Conservation (phyloP, 2,797 vertebrate species). For the Galago senegalensis region DNA sequence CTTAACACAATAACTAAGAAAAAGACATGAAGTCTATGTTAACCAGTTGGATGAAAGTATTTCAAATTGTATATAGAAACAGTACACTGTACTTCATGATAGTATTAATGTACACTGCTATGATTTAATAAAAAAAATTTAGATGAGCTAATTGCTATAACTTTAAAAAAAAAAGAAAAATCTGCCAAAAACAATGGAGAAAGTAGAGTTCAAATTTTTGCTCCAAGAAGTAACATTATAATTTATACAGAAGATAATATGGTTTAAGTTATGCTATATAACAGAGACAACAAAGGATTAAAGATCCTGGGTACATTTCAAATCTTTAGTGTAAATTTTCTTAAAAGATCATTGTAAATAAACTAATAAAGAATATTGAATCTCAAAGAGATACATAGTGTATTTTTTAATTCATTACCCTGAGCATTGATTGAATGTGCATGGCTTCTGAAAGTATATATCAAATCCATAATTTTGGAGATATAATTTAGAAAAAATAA, state of each 20-base stretch:
- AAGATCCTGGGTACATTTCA: not conserved
- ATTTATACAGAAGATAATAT: not conserved
- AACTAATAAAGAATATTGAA: not conserved
- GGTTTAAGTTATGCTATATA: constrained; percentile 2
- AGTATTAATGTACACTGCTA: no score
- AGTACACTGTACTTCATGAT: no score
- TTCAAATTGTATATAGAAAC: no score
- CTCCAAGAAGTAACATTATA: not conserved
- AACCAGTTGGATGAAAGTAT: no score
- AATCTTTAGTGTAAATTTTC: not conserved
- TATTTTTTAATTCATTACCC: not conserved
- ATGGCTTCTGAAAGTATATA: not conserved
- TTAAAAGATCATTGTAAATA: not conserved
- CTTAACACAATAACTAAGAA: no score
- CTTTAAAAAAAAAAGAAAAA: not conserved
- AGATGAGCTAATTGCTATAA: no score
- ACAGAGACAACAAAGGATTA: not conserved
- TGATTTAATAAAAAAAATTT: no score
- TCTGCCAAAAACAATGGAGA: not conserved
- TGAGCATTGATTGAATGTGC: not conserved
- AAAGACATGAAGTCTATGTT: no score
- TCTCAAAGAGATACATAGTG: not conserved
- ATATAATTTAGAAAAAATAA: not conserved
- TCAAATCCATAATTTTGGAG: constrained; percentile 7
- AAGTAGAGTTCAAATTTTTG: not conserved